phyloP scores from a whole-genome alignment of 2,113 vertebrate genomes.

The Centropristis striata region DNA sequence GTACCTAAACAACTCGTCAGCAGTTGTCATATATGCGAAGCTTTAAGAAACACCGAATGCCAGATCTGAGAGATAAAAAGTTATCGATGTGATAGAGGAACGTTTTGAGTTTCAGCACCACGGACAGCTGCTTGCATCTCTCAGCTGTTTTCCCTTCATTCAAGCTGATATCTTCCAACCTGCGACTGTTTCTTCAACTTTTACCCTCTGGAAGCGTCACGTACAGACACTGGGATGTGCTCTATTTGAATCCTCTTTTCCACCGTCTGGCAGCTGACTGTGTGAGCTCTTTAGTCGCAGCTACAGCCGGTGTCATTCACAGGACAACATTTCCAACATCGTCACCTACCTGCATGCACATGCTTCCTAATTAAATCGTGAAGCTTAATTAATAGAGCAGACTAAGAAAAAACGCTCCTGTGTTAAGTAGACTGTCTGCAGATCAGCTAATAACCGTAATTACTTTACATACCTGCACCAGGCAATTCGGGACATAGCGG shows the following conservation, averaged over 20 bases:
- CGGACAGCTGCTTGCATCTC: conserved; percentile 66
- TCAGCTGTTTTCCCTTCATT: neutral
- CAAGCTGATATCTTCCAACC: neutral
- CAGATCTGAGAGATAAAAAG: neutral
- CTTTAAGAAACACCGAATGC: neutral
- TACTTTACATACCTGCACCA: conserved; percentile 84
- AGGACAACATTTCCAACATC: conserved; percentile 24
- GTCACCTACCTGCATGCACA: conserved; percentile 33
- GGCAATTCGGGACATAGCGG: conserved; percentile 66
- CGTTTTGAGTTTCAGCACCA: conserved; percentile 74
- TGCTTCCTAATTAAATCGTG: conserved; percentile 25
- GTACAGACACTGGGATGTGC: neutral
- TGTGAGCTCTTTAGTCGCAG: neutral
- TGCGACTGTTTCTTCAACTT: conserved; percentile 53
- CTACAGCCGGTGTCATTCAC: conserved; percentile 33
- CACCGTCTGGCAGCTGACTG: conserved; percentile 11
- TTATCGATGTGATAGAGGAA: neutral
- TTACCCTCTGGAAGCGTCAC: conserved; percentile 30
- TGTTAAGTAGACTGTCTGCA: neutral
- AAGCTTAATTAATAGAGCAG: conserved; percentile 7
- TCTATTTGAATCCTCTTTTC: neutral
- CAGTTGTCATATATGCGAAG: neutral
- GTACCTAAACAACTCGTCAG: neutral
- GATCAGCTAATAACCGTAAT: neutral
- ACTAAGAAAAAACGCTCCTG: neutral